Base-by-base conservation (phyloP, 2,113 vertebrate genomes). In the Lucifuga dentata region DNA sequence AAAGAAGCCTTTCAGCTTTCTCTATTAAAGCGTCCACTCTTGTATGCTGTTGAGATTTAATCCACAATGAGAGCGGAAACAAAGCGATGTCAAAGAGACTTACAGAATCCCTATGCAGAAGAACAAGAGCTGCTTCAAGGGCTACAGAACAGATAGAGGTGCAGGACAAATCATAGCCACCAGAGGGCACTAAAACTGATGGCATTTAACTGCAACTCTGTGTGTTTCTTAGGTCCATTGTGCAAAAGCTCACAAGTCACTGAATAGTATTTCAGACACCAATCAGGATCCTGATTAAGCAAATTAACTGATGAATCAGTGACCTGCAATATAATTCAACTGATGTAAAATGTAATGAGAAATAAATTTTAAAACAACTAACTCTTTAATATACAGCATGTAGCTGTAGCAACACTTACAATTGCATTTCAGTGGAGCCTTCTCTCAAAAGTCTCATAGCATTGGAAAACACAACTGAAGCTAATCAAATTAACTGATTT, bases 21-120 rank as follows among this genome's bases (percentile, higher is more conserved):
- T 86, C 86, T 80, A 81, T 89, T 87, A 89, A 85, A 90, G 74
- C 87, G 73, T 76, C 57, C 52, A 49, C 70, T 68, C 80, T 85
- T 73, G 67, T 84, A 63, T 53, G 51, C 58, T 83, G 81, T 86
- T 80, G 39, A 58, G 62, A 67, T 67, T n/a, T 90, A 88, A 90
- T 88, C 70, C 74, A 67, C 56, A 41, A 64, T 78, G 46, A 85
- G 69, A 78, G 81, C 56, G 69, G 76, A 83, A 90, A 92, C 80
- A 91, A 85, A 91, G 81, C 86, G 53, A 88, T 88, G 89, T 91
- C 88, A 92, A 86, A 84, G 62, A 65, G 72, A 89, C 81, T 90
- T 89, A 87, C 72, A 80, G 58, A 86, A 89, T 90, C 72, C 67
- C 71, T 81, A 45, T 78, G 81, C 71, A 63, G 26, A 57, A 70